Evolutionary conservation across 2,797 vertebrate genomes (phyloP).

Genomic region (Caiman crocodilus): DNA sequence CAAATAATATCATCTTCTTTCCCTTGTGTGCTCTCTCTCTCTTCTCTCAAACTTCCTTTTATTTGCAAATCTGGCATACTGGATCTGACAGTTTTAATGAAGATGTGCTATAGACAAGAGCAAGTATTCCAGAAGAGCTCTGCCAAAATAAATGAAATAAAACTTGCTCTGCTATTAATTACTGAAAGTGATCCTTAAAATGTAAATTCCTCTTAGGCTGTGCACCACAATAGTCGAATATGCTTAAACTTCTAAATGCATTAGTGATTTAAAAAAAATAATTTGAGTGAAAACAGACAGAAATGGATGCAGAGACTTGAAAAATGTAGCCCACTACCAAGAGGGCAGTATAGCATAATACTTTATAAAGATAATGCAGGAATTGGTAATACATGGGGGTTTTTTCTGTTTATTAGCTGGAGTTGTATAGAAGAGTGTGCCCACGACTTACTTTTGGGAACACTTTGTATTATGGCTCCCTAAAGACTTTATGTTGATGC

Average conservation of each 20-base stretch:
- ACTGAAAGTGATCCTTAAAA: constrained; percentile 11
- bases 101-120: constrained; percentile 16
- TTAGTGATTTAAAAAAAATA: neutral
- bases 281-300: neutral
- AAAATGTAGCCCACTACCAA: constrained; percentile 10
- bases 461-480: neutral
- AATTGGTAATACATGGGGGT: neutral
- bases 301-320: neutral
- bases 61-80: constrained; percentile 32
- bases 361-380: neutral
- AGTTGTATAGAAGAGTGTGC: neutral
- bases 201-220: constrained; percentile 1
- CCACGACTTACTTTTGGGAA: neutral
- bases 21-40: neutral
- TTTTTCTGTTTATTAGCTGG: constrained; percentile 17
- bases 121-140: constrained; percentile 30
- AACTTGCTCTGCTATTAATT: neutral
- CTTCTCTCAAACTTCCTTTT: constrained; percentile 10
- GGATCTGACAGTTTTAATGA: constrained; percentile 42
- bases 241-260: constrained; percentile 18
- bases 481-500: neutral
- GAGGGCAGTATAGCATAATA: constrained; percentile 25
- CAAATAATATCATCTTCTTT: neutral
- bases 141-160: constrained; percentile 1
- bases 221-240: neutral